Percentiles rank a stretch among this genome's conserved stretches.
Conservation (phyloP, 2,797 vertebrate genomes). For the Hippocampus kuda region DNA sequence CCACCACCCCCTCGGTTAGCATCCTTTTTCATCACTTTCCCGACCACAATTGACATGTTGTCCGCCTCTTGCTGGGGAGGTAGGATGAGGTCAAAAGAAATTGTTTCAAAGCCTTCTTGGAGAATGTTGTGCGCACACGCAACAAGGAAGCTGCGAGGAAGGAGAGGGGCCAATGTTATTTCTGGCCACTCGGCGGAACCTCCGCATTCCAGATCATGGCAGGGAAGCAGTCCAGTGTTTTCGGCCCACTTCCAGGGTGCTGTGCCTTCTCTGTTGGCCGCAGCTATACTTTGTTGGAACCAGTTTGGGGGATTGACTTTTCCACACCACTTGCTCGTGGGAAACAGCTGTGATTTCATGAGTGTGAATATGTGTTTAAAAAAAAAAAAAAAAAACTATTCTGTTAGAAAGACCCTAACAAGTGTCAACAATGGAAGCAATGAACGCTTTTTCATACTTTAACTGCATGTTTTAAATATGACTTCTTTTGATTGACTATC, state of each 20-base stretch:
- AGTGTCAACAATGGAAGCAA: neutral
- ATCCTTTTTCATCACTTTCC: slow-evolving; percentile 48
- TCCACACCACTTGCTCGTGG: no score
- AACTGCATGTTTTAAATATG: neutral
- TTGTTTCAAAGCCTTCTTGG: slow-evolving; percentile 37
- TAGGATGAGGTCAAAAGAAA: slow-evolving; percentile 34
- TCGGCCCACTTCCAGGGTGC: neutral
- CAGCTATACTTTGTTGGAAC: neutral
- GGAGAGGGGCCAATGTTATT: slow-evolving; percentile 6
- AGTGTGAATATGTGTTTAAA: neutral
- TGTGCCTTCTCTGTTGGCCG: neutral
- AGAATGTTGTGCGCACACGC: slow-evolving; percentile 12
- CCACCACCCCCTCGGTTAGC: slow-evolving; percentile 27
- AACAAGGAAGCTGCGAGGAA: slow-evolving; percentile 26
- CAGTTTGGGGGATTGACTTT: neutral
- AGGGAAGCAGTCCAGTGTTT: no score
- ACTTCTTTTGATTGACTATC: no score
- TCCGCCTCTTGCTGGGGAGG: slow-evolving; percentile 22
- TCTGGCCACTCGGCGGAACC: neutral
- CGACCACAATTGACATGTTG: slow-evolving; percentile 30
- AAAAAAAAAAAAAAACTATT: neutral
- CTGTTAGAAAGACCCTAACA: no score
- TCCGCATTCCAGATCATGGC: neutral
- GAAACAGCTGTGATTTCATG: no score
- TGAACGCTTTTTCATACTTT: neutral